These are phyloP conservation scores for Hyposmocoma kahamanoa DNA, from an alignment of 1,140 invertebrate genomes.

Conservation along the genomic window DNA sequence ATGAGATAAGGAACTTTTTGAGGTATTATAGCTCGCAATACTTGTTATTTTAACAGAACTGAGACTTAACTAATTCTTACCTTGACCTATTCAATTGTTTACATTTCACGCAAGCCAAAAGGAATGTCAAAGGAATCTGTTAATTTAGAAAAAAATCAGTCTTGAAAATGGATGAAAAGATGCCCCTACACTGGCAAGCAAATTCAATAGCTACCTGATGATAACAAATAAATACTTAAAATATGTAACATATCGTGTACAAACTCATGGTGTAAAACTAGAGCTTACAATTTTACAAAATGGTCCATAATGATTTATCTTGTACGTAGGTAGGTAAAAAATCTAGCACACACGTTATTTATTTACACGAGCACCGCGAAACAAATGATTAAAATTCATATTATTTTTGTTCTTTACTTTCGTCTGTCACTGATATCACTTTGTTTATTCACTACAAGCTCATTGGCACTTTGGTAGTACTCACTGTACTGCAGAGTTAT, in stretches of 20 bases:
- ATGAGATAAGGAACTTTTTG: slow-evolving; percentile 1
- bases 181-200: slow-evolving; percentile 41
- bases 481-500: slow-evolving; percentile 14
- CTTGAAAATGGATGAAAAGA: slow-evolving; percentile 54
- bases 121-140: slow-evolving; percentile 16
- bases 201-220: slow-evolving; percentile 33
- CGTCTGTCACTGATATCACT: slow-evolving; percentile 48
- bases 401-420: slow-evolving; percentile 23
- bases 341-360: slow-evolving; percentile 67
- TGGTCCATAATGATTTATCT: slow-evolving; percentile 54
- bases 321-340: slow-evolving; percentile 66
- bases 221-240: slow-evolving; percentile 61
- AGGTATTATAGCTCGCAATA: too few species aligned
- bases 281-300: slow-evolving; percentile 43
- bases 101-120: not conserved
- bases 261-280: slow-evolving; percentile 25
- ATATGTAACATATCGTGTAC: slow-evolving; percentile 36
- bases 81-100: too few species aligned
- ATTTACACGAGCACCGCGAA: slow-evolving; percentile 70
- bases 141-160: slow-evolving; percentile 68
- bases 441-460: slow-evolving; percentile 52
- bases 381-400: slow-evolving; percentile 41
- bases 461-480: slow-evolving; percentile 60
- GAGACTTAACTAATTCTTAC: too few species aligned
- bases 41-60: too few species aligned